Percentiles rank a stretch among this genome's conserved stretches.
Conservation (phyloP, 2,888 invertebrate genomes). For the Megamerina dolium region DNA sequence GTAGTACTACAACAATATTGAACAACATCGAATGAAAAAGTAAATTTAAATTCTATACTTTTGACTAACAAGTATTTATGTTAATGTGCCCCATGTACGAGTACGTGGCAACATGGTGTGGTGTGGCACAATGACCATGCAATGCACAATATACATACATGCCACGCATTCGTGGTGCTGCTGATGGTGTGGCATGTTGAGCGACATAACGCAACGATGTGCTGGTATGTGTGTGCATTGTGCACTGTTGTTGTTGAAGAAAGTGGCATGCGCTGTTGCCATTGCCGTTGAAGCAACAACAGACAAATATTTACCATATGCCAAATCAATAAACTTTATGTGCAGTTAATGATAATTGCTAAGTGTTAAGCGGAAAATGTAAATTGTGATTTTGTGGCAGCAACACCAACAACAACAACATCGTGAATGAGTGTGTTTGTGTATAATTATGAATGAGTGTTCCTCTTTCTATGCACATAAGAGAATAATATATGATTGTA, state of each 20-base stretch:
- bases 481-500: too few species aligned
- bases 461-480: too few species aligned
- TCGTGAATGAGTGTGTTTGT: too few species aligned
- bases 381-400: background rate
- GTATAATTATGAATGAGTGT: too few species aligned
- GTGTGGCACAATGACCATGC: conserved; percentile 22
- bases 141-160: conserved; percentile 8
- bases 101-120: too few species aligned
- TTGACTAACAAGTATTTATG: conserved; percentile 41
- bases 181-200: conserved; percentile 5
- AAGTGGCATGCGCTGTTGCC: background rate
- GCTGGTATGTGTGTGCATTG: background rate
- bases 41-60: background rate
- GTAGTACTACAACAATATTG: too few species aligned
- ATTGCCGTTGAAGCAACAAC: background rate
- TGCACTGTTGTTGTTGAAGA: background rate
- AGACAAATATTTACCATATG: background rate
- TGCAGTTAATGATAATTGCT: conserved; percentile 5
- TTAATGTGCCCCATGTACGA: conserved; percentile 22
- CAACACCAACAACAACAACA: background rate
- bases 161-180: background rate
- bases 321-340: conserved; percentile 6
- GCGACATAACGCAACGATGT: too few species aligned
- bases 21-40: too few species aligned
- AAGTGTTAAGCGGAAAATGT: background rate